phyloP scores from a whole-genome alignment of 2,888 invertebrate species.

The Cephus pulcher region DNA sequence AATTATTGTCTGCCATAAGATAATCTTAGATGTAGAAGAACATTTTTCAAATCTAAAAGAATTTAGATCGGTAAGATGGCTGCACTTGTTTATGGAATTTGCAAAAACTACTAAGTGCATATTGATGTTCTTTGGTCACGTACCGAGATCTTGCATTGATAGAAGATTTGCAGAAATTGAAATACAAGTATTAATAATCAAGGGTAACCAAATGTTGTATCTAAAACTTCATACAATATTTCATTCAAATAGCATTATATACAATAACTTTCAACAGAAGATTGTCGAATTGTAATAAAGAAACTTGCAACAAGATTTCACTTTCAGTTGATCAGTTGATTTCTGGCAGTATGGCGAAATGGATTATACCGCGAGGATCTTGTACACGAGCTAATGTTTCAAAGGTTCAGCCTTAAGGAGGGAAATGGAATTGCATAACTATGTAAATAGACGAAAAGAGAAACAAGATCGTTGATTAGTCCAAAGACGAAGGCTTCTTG shows the following conservation, averaged over 20 bases:
- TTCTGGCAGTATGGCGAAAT: conserved; percentile 23
- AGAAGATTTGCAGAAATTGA: conserved; percentile 23
- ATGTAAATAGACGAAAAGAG: neutral
- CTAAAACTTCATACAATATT: neutral
- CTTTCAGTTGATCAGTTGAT: conserved; percentile 17
- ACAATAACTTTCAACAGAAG: too few species aligned
- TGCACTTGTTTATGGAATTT: conserved; percentile 8
- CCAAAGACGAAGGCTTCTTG: too few species aligned
- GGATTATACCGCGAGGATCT: conserved; percentile 12
- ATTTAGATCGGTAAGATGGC: conserved; percentile 24
- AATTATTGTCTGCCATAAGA: conserved; percentile 11
- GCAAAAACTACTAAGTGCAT: conserved; percentile 15
- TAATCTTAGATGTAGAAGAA: conserved; percentile 8
- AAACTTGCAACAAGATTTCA: neutral
- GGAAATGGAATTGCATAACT: neutral
- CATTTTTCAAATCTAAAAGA: conserved; percentile 12
- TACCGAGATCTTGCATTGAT: conserved; percentile 18
- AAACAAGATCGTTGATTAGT: neutral
- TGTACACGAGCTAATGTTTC: neutral
- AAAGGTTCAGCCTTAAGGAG: conserved; percentile 11
- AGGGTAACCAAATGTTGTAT: neutral
- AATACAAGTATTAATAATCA: conserved; percentile 16
- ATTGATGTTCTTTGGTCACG: conserved; percentile 19
- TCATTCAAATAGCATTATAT: neutral
- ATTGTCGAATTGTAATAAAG: neutral